A percentile compares a stretch with the other conserved stretches of the same genome.
Evolutionary conservation across 2,113 vertebrate genomes (phyloP).

Genomic region (Azemiops feae): DNA sequence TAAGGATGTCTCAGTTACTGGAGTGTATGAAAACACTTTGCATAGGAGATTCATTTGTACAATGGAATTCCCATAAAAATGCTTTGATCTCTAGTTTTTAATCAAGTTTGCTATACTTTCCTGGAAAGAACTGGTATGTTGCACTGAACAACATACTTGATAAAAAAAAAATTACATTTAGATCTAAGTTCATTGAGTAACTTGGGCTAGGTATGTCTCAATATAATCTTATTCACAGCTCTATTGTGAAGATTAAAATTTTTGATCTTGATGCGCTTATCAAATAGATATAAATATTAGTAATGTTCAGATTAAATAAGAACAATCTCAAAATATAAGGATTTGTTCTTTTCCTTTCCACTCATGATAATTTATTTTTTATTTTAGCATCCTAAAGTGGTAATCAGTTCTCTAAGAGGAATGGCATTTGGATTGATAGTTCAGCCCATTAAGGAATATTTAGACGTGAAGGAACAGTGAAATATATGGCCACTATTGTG

Average conservation of each 20-base stretch:
- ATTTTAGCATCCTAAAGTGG: neutral
- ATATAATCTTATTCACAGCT: neutral
- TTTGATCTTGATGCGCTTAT: neutral
- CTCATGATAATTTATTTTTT: neutral
- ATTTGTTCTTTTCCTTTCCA: neutral
- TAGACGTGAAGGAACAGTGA: neutral
- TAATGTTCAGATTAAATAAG: neutral
- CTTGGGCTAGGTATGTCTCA: neutral
- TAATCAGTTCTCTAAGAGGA: neutral
- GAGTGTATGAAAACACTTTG: neutral
- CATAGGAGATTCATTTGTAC: neutral
- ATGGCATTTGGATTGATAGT: neutral
- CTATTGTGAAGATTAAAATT: neutral
- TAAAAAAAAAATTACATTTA: neutral
- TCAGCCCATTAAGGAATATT: neutral
- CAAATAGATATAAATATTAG: neutral
- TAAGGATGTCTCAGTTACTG: neutral
- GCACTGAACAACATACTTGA: neutral
- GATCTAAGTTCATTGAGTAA: neutral
- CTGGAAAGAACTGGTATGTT: neutral
- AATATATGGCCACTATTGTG: neutral
- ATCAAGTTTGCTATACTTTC: neutral
- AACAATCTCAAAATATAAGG: neutral
- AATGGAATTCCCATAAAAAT: neutral
- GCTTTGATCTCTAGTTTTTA: neutral